Base-by-base conservation (phyloP, 2,113 vertebrate species). In the Halichoeres trimaculatus region DNA sequence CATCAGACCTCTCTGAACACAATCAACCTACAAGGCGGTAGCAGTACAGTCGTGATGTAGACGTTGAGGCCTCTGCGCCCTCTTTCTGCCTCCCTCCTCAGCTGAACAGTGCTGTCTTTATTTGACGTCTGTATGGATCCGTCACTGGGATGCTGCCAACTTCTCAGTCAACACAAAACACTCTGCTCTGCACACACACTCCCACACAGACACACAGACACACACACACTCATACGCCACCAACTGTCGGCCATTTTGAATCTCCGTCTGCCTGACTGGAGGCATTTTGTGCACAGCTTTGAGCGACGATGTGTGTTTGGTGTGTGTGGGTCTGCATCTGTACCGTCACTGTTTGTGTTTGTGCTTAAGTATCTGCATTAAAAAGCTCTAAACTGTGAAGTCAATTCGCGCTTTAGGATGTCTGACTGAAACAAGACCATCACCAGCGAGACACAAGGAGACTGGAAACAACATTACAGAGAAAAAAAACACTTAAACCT, bases 161-260 rank as follows among this genome's bases (percentile, higher is more conserved):
- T 72, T 85, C 83, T 80, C 80, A 69, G 79, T 83, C 79, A 78
- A 84, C 74, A 81, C 76, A 83, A 87, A 80, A 82, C 80, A 77
- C 76, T 75, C 51, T 8, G 30, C 79, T 80, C 69, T 75, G 70
- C 72, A 73, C 66, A n/a, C 72, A 55, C 48, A 50, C 62, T 53
- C 76, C 55, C 64, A 47, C 65, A 64, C 72, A 59, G 36, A 53
- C 62, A 60, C 79, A 55, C 64, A 45, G 64, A 63, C 40, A 41
- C 40, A 41, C 12, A 16, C 40, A 40, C 22, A 50, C 57, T 30
- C 30, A 30, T 30, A 62, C 67, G n/a, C 47, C n/a, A 50, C 58
- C 82, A 78, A 67, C 80, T 62, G 74, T 71, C 87, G 52, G 88
- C 84, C 87, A 88, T 89, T 89, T 88, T 89, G 87, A 81, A 83